phyloP scores from a whole-genome alignment of 2,888 invertebrate species.

The Epirrita christyi region DNA sequence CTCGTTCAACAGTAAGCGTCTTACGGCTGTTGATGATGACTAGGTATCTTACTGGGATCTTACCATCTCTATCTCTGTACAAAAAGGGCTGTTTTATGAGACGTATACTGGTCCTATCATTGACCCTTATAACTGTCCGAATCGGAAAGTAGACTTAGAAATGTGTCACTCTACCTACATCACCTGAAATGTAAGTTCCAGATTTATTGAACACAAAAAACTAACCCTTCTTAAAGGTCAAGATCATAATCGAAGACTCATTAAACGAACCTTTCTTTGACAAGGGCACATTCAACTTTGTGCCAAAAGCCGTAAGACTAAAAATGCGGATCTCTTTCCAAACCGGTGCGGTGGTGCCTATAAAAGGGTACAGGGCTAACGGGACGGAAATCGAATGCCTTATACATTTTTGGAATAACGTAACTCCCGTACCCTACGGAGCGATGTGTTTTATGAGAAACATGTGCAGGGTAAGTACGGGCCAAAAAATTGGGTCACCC shows the following conservation, averaged over 20 bases:
- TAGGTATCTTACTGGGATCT: too few species aligned
- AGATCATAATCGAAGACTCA: constrained; percentile 14
- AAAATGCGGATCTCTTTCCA: constrained; percentile 24
- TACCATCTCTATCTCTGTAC: too few species aligned
- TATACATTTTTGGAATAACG: constrained; percentile 30
- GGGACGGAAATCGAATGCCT: constrained; percentile 32
- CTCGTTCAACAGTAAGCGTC: too few species aligned
- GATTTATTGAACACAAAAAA: constrained; percentile 16
- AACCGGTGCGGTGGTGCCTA: constrained; percentile 27
- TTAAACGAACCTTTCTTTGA: constrained; percentile 23
- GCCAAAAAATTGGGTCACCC: constrained; percentile 38
- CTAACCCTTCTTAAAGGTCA: constrained; percentile 12
- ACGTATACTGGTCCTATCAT: neutral
- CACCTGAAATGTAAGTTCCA: neutral
- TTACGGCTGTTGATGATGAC: too few species aligned
- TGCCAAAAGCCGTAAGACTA: constrained; percentile 13
- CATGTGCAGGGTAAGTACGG: constrained; percentile 23
- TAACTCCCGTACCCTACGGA: constrained; percentile 21
- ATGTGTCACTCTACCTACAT: neutral
- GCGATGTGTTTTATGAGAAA: constrained; percentile 29
- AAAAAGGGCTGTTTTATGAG: too few species aligned
- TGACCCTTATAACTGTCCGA: neutral
- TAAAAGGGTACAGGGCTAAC: constrained; percentile 25
- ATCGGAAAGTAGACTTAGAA: neutral
- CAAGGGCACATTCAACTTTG: constrained; percentile 19